A percentile compares a stretch with the other conserved stretches of the same genome.
Conservation (phyloP, 2,888 invertebrate species). For the Microctonus aethiopoides region DNA sequence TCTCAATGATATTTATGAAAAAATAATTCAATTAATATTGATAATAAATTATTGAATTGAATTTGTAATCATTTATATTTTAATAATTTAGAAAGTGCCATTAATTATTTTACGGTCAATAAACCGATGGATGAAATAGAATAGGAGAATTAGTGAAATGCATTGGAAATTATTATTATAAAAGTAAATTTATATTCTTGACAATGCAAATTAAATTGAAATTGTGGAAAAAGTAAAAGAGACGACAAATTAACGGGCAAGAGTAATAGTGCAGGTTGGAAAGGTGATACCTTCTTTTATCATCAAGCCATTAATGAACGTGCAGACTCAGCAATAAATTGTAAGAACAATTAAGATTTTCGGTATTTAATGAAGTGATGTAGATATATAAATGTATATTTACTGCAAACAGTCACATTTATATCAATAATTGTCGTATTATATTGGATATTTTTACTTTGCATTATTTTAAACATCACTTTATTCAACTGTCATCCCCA, state of each 20-base stretch:
- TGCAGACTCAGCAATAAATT: slow-evolving; percentile 16
- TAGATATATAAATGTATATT: no score
- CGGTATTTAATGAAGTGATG: slow-evolving; percentile 30
- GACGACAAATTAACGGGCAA: neutral
- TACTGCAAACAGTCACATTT: slow-evolving; percentile 5
- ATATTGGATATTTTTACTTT: slow-evolving; percentile 3
- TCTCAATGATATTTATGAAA: neutral
- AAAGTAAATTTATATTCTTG: slow-evolving; percentile 2
- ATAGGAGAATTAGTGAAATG: neutral
- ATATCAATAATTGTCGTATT: neutral
- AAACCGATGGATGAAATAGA: neutral
- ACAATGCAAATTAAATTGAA: slow-evolving; percentile 6
- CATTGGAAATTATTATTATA: slow-evolving; percentile 1
- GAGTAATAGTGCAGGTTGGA: neutral
- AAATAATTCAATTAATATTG: neutral
- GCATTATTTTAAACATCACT: neutral
- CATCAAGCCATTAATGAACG: slow-evolving; percentile 19
- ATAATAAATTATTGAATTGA: slow-evolving; percentile 5
- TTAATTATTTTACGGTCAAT: neutral
- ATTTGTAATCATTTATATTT: neutral
- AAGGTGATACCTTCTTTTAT: slow-evolving; percentile 3
- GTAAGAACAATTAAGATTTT: slow-evolving; percentile 32
- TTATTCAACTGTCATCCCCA: neutral
- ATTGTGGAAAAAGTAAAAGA: neutral
- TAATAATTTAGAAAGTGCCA: slow-evolving; percentile 5